Evolutionary conservation across 2,888 invertebrate genomes (phyloP), one percentile per base, ranked within the genome.

Genomic region (Argynnis bischoffii): DNA sequence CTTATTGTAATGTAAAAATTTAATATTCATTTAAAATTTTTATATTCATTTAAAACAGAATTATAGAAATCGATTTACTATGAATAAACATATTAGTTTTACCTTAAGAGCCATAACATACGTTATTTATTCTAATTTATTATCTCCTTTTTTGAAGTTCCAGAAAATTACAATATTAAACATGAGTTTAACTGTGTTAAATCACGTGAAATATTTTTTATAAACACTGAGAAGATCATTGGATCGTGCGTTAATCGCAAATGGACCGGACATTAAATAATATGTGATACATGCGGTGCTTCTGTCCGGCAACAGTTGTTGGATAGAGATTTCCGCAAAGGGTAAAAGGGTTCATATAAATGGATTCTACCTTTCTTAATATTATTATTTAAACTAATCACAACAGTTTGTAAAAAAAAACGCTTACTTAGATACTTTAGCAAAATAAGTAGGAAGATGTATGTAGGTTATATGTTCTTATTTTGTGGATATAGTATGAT

Each of bases 191-290:
- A 41, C 48, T 21, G 47, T 53, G 18, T 60, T 18, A 59, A 59
- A 46, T 63, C 51, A 46, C 5, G 13, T 18, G 15, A 21, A 14
- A 54, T 50, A 15, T 16, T 31, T 41, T 55, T 66, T 66, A 55
- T 55, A 8, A 47, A 53, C 60, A 72, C 55, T 56, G 54, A 54
- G 67, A 35, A 35, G 77, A 69, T 71, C 78, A 79, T 65, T 69
- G 79, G 73, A 73, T 79, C 78, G 82, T 79, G 74, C 76, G 73
- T 74, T 75, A 81, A 82, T 81, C 79, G 82, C 77, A 81, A 86
- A 87, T 86, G 83, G 82, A 79, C 83, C 85, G 86, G 85, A 83
- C 82, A 75, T 74, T 69, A 77, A 78, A 83, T 63, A 63, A 54
- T 81, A 82, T 83, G 75, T 69, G 71, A 61, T 41, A 35, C 70